phyloP scores from a whole-genome alignment of 2,113 vertebrate genomes.

The Neotragus moschatus region DNA sequence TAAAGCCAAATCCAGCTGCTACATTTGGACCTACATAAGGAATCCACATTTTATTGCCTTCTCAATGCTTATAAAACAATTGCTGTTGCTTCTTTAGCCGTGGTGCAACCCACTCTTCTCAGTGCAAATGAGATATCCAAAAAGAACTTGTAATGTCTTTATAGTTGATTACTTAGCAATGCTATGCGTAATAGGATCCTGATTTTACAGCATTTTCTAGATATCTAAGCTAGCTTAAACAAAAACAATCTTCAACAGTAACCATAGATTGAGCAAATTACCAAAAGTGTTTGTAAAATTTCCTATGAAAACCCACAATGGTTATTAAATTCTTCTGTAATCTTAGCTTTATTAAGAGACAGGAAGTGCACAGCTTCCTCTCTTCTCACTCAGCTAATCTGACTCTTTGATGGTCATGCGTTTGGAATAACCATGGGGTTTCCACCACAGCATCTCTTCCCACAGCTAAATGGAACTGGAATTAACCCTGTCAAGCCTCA shows the following conservation, averaged over 20 bases:
- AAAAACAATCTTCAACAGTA: constrained; percentile 73
- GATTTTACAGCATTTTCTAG: constrained; percentile 78
- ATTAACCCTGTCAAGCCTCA: constrained; percentile 78
- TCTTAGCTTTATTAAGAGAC: constrained; percentile 81
- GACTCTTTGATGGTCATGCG: constrained; percentile 83
- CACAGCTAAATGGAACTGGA: constrained; percentile 78
- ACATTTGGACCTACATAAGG: constrained; percentile 88
- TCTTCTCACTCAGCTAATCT: constrained; percentile 78
- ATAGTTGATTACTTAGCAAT: constrained; percentile 74
- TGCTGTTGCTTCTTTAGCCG: constrained; percentile 80
- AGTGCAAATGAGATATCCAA: constrained; percentile 75
- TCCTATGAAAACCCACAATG: constrained; percentile 81
- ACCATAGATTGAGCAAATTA: constrained; percentile 75
- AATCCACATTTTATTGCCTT: constrained; percentile 86
- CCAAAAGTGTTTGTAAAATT: constrained; percentile 79
- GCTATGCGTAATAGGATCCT: constrained; percentile 69
- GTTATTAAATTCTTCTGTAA: constrained; percentile 84
- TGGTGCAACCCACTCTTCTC: constrained; percentile 76
- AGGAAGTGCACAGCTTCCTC: constrained; percentile 80
- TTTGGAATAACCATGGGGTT: constrained; percentile 81
- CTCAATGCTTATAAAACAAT: constrained; percentile 83
- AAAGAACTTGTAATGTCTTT: constrained; percentile 75
- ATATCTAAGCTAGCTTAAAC: constrained; percentile 75
- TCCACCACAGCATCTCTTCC: constrained; percentile 77
- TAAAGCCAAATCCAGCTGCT: constrained; percentile 90